Percentiles rank a stretch among this genome's conserved stretches.
Conservation (phyloP, 1,140 invertebrate species). For the Zaprionus ghesquierei region DNA sequence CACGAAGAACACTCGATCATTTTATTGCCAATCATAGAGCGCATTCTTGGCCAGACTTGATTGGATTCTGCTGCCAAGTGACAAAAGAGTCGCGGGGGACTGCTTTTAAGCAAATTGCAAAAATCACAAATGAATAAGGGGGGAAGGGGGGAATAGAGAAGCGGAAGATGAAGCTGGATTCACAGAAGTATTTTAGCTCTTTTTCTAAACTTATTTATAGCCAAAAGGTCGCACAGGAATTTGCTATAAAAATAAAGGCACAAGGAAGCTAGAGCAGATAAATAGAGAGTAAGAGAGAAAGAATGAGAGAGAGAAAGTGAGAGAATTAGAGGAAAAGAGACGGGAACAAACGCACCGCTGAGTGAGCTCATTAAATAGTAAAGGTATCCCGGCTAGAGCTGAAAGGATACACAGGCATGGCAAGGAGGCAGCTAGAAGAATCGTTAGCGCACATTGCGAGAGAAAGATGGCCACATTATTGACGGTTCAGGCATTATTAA, state of each 20-base stretch:
- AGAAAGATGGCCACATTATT: slow-evolving; percentile 26
- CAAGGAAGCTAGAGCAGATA: neutral
- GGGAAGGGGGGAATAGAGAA: neutral
- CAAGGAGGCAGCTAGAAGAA: slow-evolving; percentile 26
- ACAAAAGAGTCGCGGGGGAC: slow-evolving; percentile 11
- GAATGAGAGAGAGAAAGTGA: neutral
- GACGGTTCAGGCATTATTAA: slow-evolving; percentile 59
- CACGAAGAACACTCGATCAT: neutral
- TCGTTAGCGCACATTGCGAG: slow-evolving; percentile 54
- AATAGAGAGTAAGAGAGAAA: neutral
- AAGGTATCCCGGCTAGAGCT: slow-evolving; percentile 16
- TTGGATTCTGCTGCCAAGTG: slow-evolving; percentile 17
- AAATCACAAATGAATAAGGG: slow-evolving; percentile 37
- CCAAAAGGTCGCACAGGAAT: slow-evolving; percentile 31
- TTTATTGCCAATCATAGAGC: slow-evolving; percentile 8
- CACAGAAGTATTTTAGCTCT: neutral
- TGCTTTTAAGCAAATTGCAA: slow-evolving; percentile 58
- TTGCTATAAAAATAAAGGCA: neutral
- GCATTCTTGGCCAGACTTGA: slow-evolving; percentile 13
- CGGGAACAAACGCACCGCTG: slow-evolving; percentile 1
- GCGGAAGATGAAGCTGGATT: neutral
- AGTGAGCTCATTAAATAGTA: slow-evolving; percentile 71
- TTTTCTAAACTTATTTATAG: slow-evolving; percentile 48
- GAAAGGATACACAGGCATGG: slow-evolving; percentile 14
- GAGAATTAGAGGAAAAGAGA: neutral